phyloP scores from a whole-genome alignment of 2,113 vertebrate genomes.

The Pelodiscus sinensis region DNA sequence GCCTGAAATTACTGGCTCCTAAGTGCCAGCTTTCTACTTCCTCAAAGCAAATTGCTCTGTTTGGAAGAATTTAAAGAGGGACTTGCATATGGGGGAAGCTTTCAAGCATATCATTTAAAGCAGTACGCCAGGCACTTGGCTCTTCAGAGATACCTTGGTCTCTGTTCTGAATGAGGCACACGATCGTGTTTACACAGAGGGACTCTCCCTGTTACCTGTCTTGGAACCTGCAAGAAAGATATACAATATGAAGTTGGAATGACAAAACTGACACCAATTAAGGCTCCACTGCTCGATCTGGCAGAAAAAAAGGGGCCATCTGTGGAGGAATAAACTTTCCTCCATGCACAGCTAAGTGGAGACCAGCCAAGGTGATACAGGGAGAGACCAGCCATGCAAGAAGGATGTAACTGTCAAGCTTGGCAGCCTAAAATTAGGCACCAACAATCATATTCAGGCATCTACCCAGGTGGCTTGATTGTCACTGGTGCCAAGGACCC shows the following conservation, averaged over 20 bases:
- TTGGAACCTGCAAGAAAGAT: neutral
- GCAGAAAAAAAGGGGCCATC: neutral
- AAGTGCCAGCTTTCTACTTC: neutral
- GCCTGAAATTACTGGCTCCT: slow-evolving; percentile 4
- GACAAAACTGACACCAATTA: neutral
- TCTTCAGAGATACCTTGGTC: neutral
- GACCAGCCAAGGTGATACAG: neutral
- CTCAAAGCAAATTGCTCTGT: neutral
- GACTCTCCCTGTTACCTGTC: neutral
- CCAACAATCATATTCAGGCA: neutral
- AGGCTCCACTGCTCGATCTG: neutral
- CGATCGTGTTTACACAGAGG: rapidly evolving
- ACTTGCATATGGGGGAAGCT: neutral
- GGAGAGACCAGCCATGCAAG: neutral
- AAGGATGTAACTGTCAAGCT: neutral
- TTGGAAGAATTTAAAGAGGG: neutral
- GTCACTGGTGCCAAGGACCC: neutral
- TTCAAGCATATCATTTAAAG: neutral
- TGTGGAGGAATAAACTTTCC: neutral
- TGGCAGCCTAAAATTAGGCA: neutral
- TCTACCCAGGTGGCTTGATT: neutral
- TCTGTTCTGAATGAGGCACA: rapidly evolving
- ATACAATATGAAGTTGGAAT: neutral
- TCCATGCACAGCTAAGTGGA: neutral
- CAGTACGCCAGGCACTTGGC: neutral